These are phyloP conservation scores for Phenganax stokvisi DNA, from an alignment of 92 coral and sea anemone species.

Conservation along the genomic window DNA sequence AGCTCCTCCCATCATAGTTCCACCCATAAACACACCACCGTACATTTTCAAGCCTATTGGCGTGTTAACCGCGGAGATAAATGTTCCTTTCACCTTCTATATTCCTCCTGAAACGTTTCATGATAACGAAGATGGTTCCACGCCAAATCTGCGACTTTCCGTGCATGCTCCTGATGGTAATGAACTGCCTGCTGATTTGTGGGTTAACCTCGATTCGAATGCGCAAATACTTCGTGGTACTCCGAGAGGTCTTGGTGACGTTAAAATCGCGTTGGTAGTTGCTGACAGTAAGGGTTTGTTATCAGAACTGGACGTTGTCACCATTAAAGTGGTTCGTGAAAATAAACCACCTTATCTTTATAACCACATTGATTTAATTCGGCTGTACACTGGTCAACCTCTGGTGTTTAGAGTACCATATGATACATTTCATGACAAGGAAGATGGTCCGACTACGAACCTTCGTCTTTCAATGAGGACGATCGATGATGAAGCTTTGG, in stretches of 20 bases:
- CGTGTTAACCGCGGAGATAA: constrained; percentile 42
- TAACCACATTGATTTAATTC: constrained; percentile 36
- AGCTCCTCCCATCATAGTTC: constrained; percentile 3
- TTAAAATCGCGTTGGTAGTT: not conserved
- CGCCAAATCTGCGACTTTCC: constrained; percentile 54
- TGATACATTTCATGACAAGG: constrained; percentile 54
- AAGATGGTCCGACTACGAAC: constrained; percentile 58
- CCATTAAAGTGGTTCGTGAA: not conserved
- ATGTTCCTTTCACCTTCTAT: constrained; percentile 49
- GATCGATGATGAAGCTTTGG: constrained; percentile 19
- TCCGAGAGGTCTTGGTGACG: constrained; percentile 42
- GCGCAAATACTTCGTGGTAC: constrained; percentile 68
- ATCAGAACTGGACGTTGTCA: not conserved
- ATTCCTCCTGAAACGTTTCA: constrained; percentile 60
- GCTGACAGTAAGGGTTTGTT: constrained; percentile 9
- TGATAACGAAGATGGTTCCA: constrained; percentile 70
- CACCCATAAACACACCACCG: constrained; percentile 50
- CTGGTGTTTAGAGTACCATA: constrained; percentile 47
- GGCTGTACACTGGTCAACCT: constrained; percentile 53
- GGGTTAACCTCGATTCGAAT: constrained; percentile 59
- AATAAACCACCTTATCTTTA: constrained; percentile 33
- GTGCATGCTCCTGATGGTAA: constrained; percentile 48
- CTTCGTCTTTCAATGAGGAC: constrained; percentile 44
- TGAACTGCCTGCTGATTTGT: constrained; percentile 49
- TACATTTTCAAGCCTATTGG: constrained; percentile 24